These are phyloP conservation scores for Protobothrops flavoviridis DNA, from an alignment of 2,113 vertebrate species.

Conservation along the genomic window DNA sequence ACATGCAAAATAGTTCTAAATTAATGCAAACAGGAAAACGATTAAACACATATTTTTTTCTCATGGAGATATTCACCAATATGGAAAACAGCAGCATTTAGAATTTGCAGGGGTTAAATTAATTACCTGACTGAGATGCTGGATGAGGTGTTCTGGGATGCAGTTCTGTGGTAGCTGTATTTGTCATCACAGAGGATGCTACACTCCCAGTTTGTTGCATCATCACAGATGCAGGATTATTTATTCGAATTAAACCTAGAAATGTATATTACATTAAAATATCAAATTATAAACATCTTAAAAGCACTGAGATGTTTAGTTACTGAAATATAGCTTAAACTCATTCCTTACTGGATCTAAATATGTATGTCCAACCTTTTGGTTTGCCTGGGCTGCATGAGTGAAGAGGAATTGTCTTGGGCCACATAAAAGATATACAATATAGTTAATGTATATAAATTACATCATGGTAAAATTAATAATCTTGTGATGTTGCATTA, in stretches of 20 bases:
- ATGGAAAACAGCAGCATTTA: not conserved
- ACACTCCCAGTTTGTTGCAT: conserved; percentile 83
- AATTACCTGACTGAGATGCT: conserved; percentile 86
- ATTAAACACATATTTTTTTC: not conserved
- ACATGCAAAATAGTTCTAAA: not conserved
- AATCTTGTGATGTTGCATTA: not conserved
- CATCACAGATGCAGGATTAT: conserved; percentile 84
- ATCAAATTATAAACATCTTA: not conserved
- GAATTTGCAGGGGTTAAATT: not conserved
- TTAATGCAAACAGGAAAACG: not conserved
- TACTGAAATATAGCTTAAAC: not conserved
- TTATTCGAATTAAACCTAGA: conserved; percentile 83
- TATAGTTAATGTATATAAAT: not conserved
- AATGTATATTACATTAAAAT: not conserved
- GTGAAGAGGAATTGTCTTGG: not conserved
- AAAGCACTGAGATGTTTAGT: conserved; percentile 3
- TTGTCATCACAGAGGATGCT: conserved; percentile 81
- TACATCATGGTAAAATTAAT: not conserved
- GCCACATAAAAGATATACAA: not conserved
- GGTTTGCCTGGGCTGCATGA: not conserved
- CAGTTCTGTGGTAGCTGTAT: conserved; percentile 83
- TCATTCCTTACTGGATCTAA: not conserved
- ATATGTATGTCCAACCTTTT: not conserved
- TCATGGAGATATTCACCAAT: not conserved
- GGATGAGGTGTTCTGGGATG: conserved; percentile 86